Percentiles rank a stretch among this genome's conserved stretches.
These are phyloP conservation scores for Coptodon bakossiorum DNA, from an alignment of 2,113 vertebrate species.

Conservation along the genomic window DNA sequence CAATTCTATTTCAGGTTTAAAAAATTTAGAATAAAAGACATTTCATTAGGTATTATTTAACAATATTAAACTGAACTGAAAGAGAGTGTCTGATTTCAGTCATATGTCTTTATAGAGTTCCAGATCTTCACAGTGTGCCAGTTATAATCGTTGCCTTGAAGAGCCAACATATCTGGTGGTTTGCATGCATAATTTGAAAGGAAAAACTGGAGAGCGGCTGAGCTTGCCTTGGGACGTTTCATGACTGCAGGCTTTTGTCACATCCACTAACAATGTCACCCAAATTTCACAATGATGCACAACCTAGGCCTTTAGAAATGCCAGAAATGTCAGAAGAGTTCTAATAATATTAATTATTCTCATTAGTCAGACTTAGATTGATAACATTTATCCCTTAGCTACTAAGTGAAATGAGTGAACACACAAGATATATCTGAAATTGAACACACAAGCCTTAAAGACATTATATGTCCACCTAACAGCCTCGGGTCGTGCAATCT, in stretches of 20 bases:
- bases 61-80: not conserved
- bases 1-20: not conserved
- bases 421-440: not conserved
- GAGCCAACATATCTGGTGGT: not conserved
- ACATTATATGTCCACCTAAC: not conserved
- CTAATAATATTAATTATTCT: not conserved
- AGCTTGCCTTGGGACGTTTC: not conserved
- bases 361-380: not conserved
- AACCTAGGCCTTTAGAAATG: not conserved
- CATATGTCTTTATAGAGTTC: not conserved
- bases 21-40: not conserved
- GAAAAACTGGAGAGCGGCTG: not conserved
- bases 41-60: not conserved
- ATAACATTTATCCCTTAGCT: not conserved
- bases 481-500: not conserved
- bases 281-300: not conserved
- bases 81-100: not conserved
- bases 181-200: slow-evolving; percentile 12
- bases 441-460: not conserved
- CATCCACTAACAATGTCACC: not conserved
- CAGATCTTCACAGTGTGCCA: not conserved
- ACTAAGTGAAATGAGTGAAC: not conserved
- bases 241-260: not conserved
- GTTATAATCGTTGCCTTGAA: not conserved
- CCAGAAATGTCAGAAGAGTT: not conserved